These are phyloP conservation scores for Hemicentrotus pulcherrimus DNA, from an alignment of 35 echinoderm and acorn worm genomes.

Conservation along the genomic window DNA sequence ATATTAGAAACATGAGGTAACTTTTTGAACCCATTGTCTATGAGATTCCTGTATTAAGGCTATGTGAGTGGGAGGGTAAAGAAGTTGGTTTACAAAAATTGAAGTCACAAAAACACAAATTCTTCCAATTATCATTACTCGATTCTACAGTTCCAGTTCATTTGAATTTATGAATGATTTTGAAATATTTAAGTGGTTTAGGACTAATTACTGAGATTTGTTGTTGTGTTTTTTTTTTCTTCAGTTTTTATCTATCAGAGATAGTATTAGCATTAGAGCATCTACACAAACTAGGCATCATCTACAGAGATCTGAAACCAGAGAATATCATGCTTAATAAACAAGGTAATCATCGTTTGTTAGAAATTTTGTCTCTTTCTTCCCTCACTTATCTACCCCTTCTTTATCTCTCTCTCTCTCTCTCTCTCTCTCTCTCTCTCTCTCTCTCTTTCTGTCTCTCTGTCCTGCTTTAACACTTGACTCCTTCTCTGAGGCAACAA, in stretches of 20 bases:
- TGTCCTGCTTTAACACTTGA: too few relatives aligned
- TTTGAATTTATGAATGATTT: background rate
- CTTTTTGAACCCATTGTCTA: too few relatives aligned
- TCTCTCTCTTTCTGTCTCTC: too few relatives aligned
- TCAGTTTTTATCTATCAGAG: slow-evolving; percentile 98
- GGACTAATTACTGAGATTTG: background rate
- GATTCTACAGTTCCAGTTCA: background rate
- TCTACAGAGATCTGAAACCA: slow-evolving; percentile 98
- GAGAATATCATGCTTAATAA: slow-evolving; percentile 99
- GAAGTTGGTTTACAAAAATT: too few relatives aligned
- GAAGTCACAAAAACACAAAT: background rate
- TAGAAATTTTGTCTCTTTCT: too few relatives aligned
- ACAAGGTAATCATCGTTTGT: slow-evolving; percentile 64
- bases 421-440: too few relatives aligned
- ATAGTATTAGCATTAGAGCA: slow-evolving; percentile 93
- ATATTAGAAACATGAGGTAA: too few relatives aligned
- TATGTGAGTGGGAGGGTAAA: too few relatives aligned
- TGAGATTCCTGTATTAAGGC: too few relatives aligned
- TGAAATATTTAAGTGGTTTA: background rate
- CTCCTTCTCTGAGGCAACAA: too few relatives aligned
- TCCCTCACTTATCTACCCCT: too few relatives aligned
- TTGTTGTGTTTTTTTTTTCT: slow-evolving; percentile 23
- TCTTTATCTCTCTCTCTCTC: too few relatives aligned
- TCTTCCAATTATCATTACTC: background rate
- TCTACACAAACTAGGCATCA: slow-evolving; percentile 94